Base-by-base conservation (phyloP, 2,797 vertebrate genomes). In the Sebastes dallii region DNA sequence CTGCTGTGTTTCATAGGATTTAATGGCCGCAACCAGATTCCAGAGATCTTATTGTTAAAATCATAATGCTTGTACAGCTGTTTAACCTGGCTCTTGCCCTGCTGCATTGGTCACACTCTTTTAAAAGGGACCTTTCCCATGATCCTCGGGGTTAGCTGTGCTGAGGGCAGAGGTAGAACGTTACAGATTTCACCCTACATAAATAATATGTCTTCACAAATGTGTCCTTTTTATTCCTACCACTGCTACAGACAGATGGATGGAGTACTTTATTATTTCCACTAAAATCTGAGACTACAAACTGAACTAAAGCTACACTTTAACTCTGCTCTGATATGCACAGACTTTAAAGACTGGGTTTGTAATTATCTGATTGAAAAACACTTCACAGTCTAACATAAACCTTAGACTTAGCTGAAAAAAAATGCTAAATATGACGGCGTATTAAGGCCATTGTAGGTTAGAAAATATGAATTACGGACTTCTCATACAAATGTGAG, bases 11-110 rank as follows among this genome's bases (percentile, higher is more conserved):
- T 86, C 86, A 55, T 79, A 69, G 69, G 75, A 61, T 89, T 85
- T 83, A 68, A 81, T 66, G 76, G 77, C 83, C 80, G 73, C 71
- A 25, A 85, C 29, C 67, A 62, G 89, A 89, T 81, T 87, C 86
- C 81, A 86, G 59, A 90, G 60, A 83, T 86, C 88, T 87, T 86
- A 81, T 85, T 85, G 89, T 88, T 75, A 80, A 91, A 90, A 87
- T 89, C 86, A 84, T 81, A 86, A 88, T 80, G 82, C 91, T 89
- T 88, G 76, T 78, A 89, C 89, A 93, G 90, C 93, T 93, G 89
- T 80, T 82, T 86, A 85, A 93, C 81, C 89, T 82, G 79, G 72
- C 84, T 62, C 60, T 4, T 75, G 72, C 83, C 79, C 86, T 78
- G 84, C 88, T 68, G 77, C 77, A 83, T 82, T 85, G 83, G 79